Evolutionary conservation across 2,113 vertebrate genomes (phyloP), one percentile per base, ranked within the genome.

Genomic region (Malurus cyaneus): DNA sequence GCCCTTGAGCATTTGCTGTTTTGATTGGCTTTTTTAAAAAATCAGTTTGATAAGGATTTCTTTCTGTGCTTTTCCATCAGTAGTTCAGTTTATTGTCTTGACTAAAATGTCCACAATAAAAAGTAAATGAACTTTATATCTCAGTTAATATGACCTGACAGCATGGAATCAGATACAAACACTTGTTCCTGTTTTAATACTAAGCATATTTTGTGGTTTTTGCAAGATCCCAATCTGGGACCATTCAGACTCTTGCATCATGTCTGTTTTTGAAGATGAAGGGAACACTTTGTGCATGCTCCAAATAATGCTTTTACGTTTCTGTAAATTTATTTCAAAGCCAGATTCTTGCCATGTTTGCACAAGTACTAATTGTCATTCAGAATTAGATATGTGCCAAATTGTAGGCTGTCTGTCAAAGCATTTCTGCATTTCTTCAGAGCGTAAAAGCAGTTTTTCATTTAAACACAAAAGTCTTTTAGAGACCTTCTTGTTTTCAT

Each of bases 261-360:
- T 93, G 73, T 50, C 86, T 94, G 85, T 86, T 94, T 92, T 89
- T 74, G 59, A 72, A 94, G 82, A 88, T 92, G 88, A 94, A 93
- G 92, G 67, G 88, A 95, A 86, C 74, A 93, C 74, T 89, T 83
- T 90, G 79, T 94, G 42, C 67, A 16, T 44, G 44, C 39, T 83
- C 34, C 2, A 0, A 66, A 62, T 44, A 78, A 80, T 92, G 82
- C 79, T 92, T 81, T 92, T 60, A 82, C 80, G 36, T 74, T 94
- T 87, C 79, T 71, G 49, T 89, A 60, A 66, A 70, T 90, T 82
- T 80, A 73, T 93, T 93, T 93, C 81, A 78, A 83, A 89, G 79
- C 7, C 39, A 89, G 32, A 53, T 89, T 93, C 52, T 77, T 96
- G 76, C 74, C 54, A 21, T 70, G 78, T 62, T 95, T 91, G 79